Percentiles rank a stretch among this genome's conserved stretches.
Evolutionary conservation across 2,797 vertebrate genomes (phyloP).

Genomic region (Ciconia nigra): DNA sequence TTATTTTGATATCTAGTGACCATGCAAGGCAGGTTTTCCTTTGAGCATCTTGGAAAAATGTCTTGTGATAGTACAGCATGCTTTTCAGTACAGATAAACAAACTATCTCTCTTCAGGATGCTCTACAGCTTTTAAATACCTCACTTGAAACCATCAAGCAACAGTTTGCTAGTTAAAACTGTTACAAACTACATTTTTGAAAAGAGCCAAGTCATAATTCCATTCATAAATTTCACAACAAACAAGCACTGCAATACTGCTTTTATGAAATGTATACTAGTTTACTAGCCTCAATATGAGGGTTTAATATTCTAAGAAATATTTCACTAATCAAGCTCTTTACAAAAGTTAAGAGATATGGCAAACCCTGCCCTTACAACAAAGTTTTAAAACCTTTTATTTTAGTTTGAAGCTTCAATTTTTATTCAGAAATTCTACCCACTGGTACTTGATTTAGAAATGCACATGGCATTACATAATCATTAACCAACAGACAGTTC

Average conservation of each 20-base stretch:
- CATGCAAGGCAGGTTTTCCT: background rate
- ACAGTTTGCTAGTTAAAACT: background rate
- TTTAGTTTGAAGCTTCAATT: background rate
- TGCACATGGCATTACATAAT: rapidly evolving
- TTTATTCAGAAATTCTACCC: background rate
- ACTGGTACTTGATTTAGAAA: background rate
- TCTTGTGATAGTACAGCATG: background rate
- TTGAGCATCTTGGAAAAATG: background rate
- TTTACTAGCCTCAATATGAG: background rate
- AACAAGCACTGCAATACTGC: background rate
- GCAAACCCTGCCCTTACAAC: background rate
- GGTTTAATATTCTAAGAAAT: background rate
- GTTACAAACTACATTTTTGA: background rate
- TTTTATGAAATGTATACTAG: background rate
- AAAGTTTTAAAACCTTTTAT: background rate
- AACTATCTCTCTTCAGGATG: background rate
- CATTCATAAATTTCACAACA: background rate
- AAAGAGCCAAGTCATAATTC: background rate
- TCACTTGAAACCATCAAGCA: background rate
- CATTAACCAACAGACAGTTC: background rate
- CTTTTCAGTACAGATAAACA: background rate
- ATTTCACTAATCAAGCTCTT: background rate
- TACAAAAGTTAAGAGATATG: background rate
- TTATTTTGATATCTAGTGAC: background rate
- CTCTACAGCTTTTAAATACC: background rate